Evolutionary conservation across 2,888 invertebrate genomes (phyloP).

Genomic region (Dryobota labecula): DNA sequence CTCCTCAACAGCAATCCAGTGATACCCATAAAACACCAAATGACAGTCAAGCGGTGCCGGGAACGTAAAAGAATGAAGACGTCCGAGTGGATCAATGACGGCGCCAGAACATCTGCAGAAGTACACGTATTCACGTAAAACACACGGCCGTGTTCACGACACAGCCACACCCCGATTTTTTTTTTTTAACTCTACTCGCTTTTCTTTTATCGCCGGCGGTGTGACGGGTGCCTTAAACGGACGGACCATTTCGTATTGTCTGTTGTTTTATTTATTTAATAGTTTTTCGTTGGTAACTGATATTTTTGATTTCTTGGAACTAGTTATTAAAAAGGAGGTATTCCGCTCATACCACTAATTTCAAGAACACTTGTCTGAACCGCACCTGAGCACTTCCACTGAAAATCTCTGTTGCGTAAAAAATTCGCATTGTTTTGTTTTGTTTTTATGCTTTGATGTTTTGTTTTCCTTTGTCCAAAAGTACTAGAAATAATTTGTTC

Average conservation of each 20-base stretch:
- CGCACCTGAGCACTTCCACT: too few species aligned
- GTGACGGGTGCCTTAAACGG: slow-evolving; percentile 5
- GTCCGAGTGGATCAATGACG: too few species aligned
- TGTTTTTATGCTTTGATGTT: neutral
- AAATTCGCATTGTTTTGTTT: neutral
- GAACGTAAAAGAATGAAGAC: too few species aligned
- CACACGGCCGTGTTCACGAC: too few species aligned
- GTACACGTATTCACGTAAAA: too few species aligned
- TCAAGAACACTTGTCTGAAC: too few species aligned
- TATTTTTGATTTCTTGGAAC: neutral
- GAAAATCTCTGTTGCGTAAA: neutral
- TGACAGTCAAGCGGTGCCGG: too few species aligned
- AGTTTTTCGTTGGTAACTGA: neutral
- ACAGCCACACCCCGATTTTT: too few species aligned
- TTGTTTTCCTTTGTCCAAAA: neutral
- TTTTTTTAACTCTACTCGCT: neutral
- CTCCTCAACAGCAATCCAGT: too few species aligned
- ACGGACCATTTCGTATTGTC: slow-evolving; percentile 7
- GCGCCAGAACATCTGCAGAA: too few species aligned
- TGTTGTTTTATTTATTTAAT: slow-evolving; percentile 1
- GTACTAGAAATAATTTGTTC: neutral
- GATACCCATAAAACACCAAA: too few species aligned
- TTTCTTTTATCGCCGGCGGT: neutral
- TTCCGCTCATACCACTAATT: too few species aligned
- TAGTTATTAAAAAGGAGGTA: neutral